Evolutionary conservation across 2,888 invertebrate genomes (phyloP).

Genomic region (Protodeltote pygarga): DNA sequence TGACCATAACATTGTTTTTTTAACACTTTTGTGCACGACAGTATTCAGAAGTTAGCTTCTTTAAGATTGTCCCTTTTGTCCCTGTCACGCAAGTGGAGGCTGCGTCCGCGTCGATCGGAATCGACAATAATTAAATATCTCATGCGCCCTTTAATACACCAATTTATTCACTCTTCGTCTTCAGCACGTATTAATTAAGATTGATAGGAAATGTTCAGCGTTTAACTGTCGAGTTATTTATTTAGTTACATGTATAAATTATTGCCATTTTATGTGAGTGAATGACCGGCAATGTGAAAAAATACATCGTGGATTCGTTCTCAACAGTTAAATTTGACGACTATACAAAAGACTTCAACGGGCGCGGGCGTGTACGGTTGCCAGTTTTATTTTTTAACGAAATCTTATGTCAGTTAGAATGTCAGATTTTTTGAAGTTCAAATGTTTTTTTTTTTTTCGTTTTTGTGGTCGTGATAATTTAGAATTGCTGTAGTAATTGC

Average conservation of each 20-base stretch:
- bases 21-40: slow-evolving; percentile 44
- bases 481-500: no score
- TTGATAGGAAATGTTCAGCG: slow-evolving; percentile 74
- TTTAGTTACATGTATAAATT: slow-evolving; percentile 60
- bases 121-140: slow-evolving; percentile 84
- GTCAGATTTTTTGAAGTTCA: background rate
- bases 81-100: slow-evolving; percentile 78
- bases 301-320: slow-evolving; percentile 50
- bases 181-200: slow-evolving; percentile 79
- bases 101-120: slow-evolving; percentile 73
- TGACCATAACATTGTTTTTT: background rate
- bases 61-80: slow-evolving; percentile 67
- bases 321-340: slow-evolving; percentile 54
- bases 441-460: background rate
- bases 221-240: slow-evolving; percentile 58
- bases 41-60: slow-evolving; percentile 58
- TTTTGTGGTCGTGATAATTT: background rate
- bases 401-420: slow-evolving; percentile 1
- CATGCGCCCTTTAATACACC: slow-evolving; percentile 79
- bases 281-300: slow-evolving; percentile 55
- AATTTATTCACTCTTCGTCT: slow-evolving; percentile 78
- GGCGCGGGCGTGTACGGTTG: slow-evolving; percentile 38
- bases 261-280: slow-evolving; percentile 59
- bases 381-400: slow-evolving; percentile 27
- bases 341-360: slow-evolving; percentile 80